A percentile compares a stretch with the other conserved stretches of the same genome.
Conservation (phyloP, 2,113 vertebrate species). For the Scytalopus superciliaris region DNA sequence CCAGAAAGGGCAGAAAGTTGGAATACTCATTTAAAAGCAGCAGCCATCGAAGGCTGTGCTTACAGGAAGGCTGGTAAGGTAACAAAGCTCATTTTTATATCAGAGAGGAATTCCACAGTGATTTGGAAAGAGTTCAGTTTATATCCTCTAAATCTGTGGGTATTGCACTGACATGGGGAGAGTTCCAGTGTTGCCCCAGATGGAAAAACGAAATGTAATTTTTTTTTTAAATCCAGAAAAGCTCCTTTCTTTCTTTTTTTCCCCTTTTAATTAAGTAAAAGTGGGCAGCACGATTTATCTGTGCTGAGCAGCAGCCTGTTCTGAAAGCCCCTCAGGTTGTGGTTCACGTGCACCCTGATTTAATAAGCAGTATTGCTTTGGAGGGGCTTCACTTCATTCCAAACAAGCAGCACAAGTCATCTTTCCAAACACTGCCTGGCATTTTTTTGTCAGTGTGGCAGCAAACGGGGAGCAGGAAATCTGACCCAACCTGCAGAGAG, state of each 20-base stretch:
- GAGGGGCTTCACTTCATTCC: neutral
- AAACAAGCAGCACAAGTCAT: neutral
- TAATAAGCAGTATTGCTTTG: neutral
- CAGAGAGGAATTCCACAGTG: neutral
- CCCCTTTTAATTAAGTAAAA: neutral
- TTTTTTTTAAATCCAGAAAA: neutral
- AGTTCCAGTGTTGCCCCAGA: neutral
- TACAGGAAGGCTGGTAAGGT: neutral
- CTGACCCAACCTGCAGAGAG: neutral
- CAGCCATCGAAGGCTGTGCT: neutral
- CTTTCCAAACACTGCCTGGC: neutral
- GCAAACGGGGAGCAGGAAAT: neutral
- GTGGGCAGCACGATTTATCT: neutral
- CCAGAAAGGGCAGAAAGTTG: neutral
- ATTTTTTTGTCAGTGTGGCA: neutral
- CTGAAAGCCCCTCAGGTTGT: neutral
- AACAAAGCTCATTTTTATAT: neutral
- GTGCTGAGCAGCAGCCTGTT: neutral
- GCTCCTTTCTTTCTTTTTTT: neutral
- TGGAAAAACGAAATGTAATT: neutral
- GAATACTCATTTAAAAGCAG: neutral
- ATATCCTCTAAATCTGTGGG: rapidly evolving
- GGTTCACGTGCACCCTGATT: neutral
- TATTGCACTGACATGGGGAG: neutral
- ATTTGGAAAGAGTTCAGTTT: neutral